Base-by-base conservation (phyloP, 2,113 vertebrate species). In the Oenanthe melanoleuca region DNA sequence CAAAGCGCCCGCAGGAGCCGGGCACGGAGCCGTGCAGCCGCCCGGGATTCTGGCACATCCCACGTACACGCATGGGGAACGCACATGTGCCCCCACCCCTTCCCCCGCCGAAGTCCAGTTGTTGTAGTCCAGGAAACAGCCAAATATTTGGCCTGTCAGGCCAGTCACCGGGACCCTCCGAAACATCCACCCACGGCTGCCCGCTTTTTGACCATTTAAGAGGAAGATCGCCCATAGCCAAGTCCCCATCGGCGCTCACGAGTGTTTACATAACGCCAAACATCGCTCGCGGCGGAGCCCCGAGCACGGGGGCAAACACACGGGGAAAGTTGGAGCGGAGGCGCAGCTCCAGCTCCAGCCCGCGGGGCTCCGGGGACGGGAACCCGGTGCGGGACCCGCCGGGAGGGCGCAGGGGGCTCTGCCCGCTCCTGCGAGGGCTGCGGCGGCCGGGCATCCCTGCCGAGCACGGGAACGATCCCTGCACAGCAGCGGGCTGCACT, bases 51-150 rank as follows among this genome's bases (percentile, higher is more conserved):
- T 1, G 52, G 95, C 96, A 33, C 80, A 87, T 95, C 75, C 71
- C 92, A 56, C 44, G 8, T 28, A 40, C 22, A 17, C 0, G 85
- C 25, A 10, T 8, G 77, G 92, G 69, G 82, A 93, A 89, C 14
- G 85, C 83, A 88, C 93, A 87, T 61, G 91, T 61, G 40, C 78
- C 86, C 73, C 81, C 75, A n/a, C 59, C 73, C 77, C 77, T 88
- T 80, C 61, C 65, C 52, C 38, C 59, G 45, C 95, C 26, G 4
- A 89, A 88, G 86, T 28, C 78, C 93, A 47, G 70, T 75, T 88
- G 94, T 80, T 94, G 97, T 95, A 98, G 97, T 42, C 97, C 97
- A 69, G 97, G 97, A 97, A 97, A 98, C 97, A 87, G 84, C 84
- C 55, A 97, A 97, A 97, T 97, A 98, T 97, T 98, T 97, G 96